Base-by-base conservation (phyloP, 2,888 invertebrate species). In the Sarcophaga subvicina region DNA sequence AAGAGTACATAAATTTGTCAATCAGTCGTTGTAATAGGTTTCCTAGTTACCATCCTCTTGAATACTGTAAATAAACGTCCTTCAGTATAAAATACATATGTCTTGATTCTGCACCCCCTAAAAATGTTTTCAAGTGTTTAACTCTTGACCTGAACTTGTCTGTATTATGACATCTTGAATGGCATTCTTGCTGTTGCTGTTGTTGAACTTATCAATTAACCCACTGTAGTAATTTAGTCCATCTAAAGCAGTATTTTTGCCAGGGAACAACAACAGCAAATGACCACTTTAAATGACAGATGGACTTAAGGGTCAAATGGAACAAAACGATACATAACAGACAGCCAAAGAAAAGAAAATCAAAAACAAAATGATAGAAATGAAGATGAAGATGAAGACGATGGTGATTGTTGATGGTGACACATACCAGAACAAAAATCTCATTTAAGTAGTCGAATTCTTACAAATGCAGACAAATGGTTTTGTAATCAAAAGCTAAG, bases 281-380 rank as follows among this genome's bases (percentile, higher is more conserved):
- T 91, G 91, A 91, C 91, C 91, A 91, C 91, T 91, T 91, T 90
- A 90, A 92, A 89, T 92, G 91, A 91, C 91, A 91, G 90, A 91
- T 91, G 90, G 88, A 90, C 91, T 89, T 85, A 17, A 77, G 64
- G 76, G 80, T 78, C 79, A 88, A 76, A 76, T 37, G 25, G 45
- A 54, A 25, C 25, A 70, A 49, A 62, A 54, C 37, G 37, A 37
- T 37, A 37, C 37, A 37, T 10, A 37, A 17, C 14, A 59, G 14
- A 59, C 22, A 11, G 62, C 10, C 22, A 62, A 62, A 62, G 62
- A 20, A 22, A 17, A 14, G 54, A 54, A 62, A n/a, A 70, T 3
- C 75, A 76, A 63, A 70, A 83, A 37, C 62, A 64, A 17, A 84
- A 22, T 45, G 47, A 62, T 75, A 83, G 80, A 82, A 71, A 62